These are phyloP conservation scores for Acheta domesticus DNA, from an alignment of 2,888 invertebrate genomes.

Conservation along the genomic window DNA sequence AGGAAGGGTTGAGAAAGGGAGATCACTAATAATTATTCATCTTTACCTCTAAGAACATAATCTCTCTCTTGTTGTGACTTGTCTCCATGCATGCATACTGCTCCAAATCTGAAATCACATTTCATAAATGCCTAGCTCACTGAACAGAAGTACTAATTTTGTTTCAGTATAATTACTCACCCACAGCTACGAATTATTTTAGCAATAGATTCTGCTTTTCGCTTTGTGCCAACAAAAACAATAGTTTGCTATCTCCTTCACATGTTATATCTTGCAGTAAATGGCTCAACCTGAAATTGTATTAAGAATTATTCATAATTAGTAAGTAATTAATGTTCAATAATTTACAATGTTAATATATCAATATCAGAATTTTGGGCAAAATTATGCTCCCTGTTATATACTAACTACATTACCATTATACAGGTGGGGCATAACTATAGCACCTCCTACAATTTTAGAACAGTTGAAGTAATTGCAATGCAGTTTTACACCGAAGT, in stretches of 20 bases:
- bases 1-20: too few species aligned
- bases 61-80: constrained; percentile 94
- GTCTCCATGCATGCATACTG: constrained; percentile 89
- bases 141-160: too few species aligned
- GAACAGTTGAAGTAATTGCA: too few species aligned
- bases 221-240: constrained; percentile 96
- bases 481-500: too few species aligned
- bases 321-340: not conserved
- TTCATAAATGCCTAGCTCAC: too few species aligned
- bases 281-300: constrained; percentile 60
- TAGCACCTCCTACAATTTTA: too few species aligned
- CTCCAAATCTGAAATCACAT: constrained; percentile 53
- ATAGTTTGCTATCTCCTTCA: constrained; percentile 95
- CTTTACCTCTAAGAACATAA: constrained; percentile 67
- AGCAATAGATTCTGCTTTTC: constrained; percentile 90
- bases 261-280: constrained; percentile 86
- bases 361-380: too few species aligned
- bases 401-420: too few species aligned
- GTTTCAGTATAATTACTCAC: constrained; percentile 23
- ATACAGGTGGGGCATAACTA: too few species aligned
- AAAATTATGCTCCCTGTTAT: too few species aligned
- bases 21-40: too few species aligned
- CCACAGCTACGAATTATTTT: constrained; percentile 82
- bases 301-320: not conserved
- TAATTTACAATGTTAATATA: too few species aligned